Percentiles rank a stretch among this genome's conserved stretches.
These are phyloP conservation scores for Sipha flava DNA, from an alignment of 1,140 invertebrate genomes.

Conservation along the genomic window DNA sequence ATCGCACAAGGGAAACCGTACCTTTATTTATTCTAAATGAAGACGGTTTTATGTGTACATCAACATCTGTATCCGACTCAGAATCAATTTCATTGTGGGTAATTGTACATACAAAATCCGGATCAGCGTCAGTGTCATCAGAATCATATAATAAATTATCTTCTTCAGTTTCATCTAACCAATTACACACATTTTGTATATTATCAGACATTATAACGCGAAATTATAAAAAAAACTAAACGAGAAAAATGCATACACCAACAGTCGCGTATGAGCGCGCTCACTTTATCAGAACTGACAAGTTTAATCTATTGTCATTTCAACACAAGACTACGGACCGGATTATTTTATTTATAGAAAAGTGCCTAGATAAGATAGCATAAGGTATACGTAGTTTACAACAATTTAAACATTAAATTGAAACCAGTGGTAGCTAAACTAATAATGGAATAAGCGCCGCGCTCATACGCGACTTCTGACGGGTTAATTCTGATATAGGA, in stretches of 20 bases:
- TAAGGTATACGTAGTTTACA: background rate
- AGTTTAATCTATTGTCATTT: background rate
- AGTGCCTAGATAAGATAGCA: background rate
- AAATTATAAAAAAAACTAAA: background rate
- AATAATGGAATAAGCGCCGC: background rate
- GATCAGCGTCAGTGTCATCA: background rate
- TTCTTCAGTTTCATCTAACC: background rate
- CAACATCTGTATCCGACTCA: background rate
- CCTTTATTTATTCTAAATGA: background rate
- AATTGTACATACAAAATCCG: background rate
- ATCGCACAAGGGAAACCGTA: background rate
- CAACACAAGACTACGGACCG: background rate
- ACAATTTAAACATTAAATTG: background rate
- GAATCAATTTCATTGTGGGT: background rate
- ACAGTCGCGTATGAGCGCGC: background rate
- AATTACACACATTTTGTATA: background rate
- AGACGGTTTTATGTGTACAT: background rate
- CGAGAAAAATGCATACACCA: background rate
- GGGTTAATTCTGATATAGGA: background rate
- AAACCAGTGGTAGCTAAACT: background rate
- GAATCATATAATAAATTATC: background rate
- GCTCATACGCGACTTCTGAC: background rate
- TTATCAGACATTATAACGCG: background rate
- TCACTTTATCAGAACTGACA: background rate
- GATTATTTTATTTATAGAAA: background rate